Evolutionary conservation across 2,888 invertebrate species (phyloP).

Genomic region (Caenorhabditis sp.): DNA sequence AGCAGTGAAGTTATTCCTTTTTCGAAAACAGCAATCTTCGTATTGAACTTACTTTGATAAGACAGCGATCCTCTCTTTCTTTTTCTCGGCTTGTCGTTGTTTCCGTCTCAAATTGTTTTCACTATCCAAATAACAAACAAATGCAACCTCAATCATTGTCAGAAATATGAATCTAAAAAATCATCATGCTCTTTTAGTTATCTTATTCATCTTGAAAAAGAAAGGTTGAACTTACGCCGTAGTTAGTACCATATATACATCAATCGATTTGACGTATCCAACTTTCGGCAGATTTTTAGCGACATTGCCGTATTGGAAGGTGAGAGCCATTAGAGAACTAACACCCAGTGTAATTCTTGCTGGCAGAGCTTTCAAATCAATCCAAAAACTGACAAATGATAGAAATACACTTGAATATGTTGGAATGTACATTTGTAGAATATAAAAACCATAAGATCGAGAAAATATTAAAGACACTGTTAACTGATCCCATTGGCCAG

Average conservation of each 20-base stretch:
- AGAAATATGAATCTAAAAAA: constrained; percentile 60
- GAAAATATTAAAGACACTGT: constrained; percentile 66
- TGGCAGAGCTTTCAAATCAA: constrained; percentile 65
- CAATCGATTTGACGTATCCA: constrained; percentile 68
- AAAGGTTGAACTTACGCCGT: constrained; percentile 53
- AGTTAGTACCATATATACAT: constrained; percentile 66
- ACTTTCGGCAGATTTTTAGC: constrained; percentile 66
- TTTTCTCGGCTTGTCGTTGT: constrained; percentile 43
- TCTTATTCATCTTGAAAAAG: too few species aligned
- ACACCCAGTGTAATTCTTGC: constrained; percentile 66
- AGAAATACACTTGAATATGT: constrained; percentile 65
- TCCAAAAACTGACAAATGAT: constrained; percentile 68
- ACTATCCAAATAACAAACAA: constrained; percentile 63
- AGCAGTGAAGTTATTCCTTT: too few species aligned
- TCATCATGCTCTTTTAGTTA: background rate
- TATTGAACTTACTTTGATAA: constrained; percentile 20
- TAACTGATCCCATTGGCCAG: constrained; percentile 69
- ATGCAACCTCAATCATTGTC: constrained; percentile 67
- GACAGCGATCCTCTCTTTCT: constrained; percentile 45
- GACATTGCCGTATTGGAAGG: constrained; percentile 67
- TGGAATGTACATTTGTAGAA: constrained; percentile 68
- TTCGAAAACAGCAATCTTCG: too few species aligned
- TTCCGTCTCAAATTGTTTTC: constrained; percentile 48
- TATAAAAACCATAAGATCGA: constrained; percentile 67
- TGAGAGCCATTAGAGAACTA: constrained; percentile 63